phyloP scores from a whole-genome alignment of 2,113 vertebrate genomes.

The Amphiprion percula region DNA sequence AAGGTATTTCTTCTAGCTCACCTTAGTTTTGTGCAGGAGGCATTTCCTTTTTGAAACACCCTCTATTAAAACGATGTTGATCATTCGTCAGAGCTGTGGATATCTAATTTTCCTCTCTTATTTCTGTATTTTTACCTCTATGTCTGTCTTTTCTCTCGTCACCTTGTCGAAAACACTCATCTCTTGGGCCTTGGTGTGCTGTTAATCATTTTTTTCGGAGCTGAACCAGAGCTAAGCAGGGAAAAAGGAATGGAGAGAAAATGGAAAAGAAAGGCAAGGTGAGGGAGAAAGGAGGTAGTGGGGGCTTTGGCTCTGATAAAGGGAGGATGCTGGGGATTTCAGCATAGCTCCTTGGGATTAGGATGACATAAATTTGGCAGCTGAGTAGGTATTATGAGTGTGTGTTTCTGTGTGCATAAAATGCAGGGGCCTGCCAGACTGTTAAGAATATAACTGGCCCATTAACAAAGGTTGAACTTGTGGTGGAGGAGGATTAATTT shows the following conservation, averaged over 20 bases:
- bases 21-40: not conserved
- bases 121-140: not conserved
- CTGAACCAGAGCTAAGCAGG: slow-evolving; percentile 14
- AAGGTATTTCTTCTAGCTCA: too few relatives aligned
- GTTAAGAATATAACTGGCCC: slow-evolving; percentile 35
- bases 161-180: not conserved
- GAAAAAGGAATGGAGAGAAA: not conserved
- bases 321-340: slow-evolving; percentile 57
- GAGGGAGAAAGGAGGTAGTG: slow-evolving; percentile 6
- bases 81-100: not conserved
- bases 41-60: not conserved
- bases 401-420: slow-evolving; percentile 18
- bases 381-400: slow-evolving; percentile 13
- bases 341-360: slow-evolving; percentile 52
- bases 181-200: not conserved
- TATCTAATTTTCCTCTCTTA: not conserved
- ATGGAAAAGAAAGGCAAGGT: slow-evolving; percentile 3
- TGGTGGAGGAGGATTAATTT: slow-evolving; percentile 27
- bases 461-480: slow-evolving; percentile 13
- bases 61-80: not conserved
- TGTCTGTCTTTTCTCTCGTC: not conserved
- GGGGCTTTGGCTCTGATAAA: slow-evolving; percentile 40
- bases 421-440: slow-evolving; percentile 17
- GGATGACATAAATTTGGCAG: slow-evolving; percentile 55
- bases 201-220: slow-evolving; percentile 29